A percentile compares a stretch with the other conserved stretches of the same genome.
These are phyloP conservation scores for Diadromus collaris DNA, from an alignment of 2,888 invertebrate genomes.

Conservation along the genomic window DNA sequence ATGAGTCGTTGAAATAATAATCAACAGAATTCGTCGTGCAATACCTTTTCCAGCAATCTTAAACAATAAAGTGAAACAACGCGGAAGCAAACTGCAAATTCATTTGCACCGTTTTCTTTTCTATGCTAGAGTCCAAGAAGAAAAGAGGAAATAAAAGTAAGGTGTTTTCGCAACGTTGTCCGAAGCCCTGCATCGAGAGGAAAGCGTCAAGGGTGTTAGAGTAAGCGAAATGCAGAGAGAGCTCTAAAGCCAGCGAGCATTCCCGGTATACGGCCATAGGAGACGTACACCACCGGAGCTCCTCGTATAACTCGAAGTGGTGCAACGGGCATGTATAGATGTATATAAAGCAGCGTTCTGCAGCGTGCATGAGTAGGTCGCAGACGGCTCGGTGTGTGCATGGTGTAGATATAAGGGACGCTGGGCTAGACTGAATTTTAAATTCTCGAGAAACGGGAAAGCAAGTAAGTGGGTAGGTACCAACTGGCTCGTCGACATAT, in stretches of 20 bases:
- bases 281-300: slow-evolving; percentile 27
- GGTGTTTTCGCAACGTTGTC: neutral
- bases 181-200: neutral
- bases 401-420: slow-evolving; percentile 32
- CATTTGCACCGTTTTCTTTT: neutral
- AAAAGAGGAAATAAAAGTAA: neutral
- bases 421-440: slow-evolving; percentile 55
- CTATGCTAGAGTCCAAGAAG: neutral
- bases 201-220: slow-evolving; percentile 33
- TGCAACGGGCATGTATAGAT: slow-evolving; percentile 11
- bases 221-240: slow-evolving; percentile 25
- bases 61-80: too few relatives aligned
- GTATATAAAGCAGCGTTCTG: slow-evolving; percentile 23
- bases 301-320: slow-evolving; percentile 44
- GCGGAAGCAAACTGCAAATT: neutral
- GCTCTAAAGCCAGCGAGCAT: slow-evolving; percentile 30
- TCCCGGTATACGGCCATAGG: slow-evolving; percentile 1
- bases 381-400: neutral
- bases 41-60: too few relatives aligned
- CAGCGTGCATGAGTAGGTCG: slow-evolving; percentile 9
- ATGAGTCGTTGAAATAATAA: too few relatives aligned
- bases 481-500: slow-evolving; percentile 57
- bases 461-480: slow-evolving; percentile 58
- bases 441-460: slow-evolving; percentile 55
- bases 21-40: too few relatives aligned